A percentile compares a stretch with the other conserved stretches of the same genome.
These are phyloP conservation scores for Nemotelus pantherinus DNA, from an alignment of 2,888 invertebrate genomes.

Conservation along the genomic window DNA sequence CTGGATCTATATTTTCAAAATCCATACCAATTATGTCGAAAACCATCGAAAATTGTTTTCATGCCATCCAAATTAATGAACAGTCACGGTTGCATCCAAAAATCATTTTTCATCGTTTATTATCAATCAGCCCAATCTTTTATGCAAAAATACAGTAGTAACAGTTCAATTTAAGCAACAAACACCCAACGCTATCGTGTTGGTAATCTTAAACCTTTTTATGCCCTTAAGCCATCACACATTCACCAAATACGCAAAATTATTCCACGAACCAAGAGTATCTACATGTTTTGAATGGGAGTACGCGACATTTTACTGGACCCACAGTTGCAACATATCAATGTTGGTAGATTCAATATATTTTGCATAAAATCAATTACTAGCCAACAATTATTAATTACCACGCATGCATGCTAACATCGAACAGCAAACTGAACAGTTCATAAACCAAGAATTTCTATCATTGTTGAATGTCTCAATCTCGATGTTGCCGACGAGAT, in stretches of 20 bases:
- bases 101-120: no score
- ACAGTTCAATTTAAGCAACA: no score
- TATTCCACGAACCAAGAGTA: background rate
- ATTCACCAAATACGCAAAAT: background rate
- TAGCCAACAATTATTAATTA: slow-evolving; percentile 1
- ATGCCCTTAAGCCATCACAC: background rate
- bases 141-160: no score
- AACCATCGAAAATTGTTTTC: no score
- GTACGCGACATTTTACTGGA: background rate
- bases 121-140: no score
- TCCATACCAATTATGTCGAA: no score
- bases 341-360: background rate
- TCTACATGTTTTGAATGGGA: background rate
- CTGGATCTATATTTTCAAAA: no score
- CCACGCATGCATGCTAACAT: background rate
- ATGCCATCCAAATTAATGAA: no score
- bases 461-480: slow-evolving; percentile 36
- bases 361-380: slow-evolving; percentile 19
- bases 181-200: no score
- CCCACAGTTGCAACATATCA: slow-evolving; percentile 4
- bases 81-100: no score
- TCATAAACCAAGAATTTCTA: slow-evolving; percentile 22
- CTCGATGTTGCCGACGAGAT: slow-evolving; percentile 10
- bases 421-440: no score
- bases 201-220: no score